phyloP scores from a whole-genome alignment of 1,140 invertebrate genomes.

The Hylaeus volcanicus region DNA sequence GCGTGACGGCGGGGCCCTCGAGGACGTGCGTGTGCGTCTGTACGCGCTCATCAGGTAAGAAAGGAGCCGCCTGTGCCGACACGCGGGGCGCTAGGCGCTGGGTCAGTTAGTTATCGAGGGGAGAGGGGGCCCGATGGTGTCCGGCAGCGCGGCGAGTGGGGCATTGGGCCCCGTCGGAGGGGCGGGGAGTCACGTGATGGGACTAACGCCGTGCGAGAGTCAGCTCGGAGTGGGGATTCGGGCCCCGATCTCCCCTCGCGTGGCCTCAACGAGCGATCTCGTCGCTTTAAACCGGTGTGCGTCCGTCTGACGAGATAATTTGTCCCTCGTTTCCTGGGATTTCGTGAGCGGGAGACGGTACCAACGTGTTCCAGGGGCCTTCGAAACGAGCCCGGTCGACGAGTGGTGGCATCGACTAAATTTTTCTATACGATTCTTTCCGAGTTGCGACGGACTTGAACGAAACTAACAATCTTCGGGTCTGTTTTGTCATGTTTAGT shows the following conservation, averaged over 20 bases:
- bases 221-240: constrained; percentile 21
- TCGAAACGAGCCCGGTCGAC: constrained; percentile 6
- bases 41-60: constrained; percentile 78
- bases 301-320: constrained; percentile 79
- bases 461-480: too few relatives aligned
- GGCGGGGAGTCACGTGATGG: constrained; percentile 32
- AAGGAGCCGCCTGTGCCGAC: constrained; percentile 80
- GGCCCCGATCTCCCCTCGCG: constrained; percentile 20
- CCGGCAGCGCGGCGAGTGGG: constrained; percentile 44
- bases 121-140: constrained; percentile 46
- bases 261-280: constrained; percentile 55
- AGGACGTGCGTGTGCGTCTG: constrained; percentile 59
- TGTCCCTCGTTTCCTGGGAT: constrained; percentile 79
- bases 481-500: too few relatives aligned
- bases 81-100: constrained; percentile 79
- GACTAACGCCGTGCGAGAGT: constrained; percentile 17
- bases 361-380: constrained; percentile 14
- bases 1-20: constrained; percentile 58
- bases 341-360: constrained; percentile 63
- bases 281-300: constrained; percentile 68
- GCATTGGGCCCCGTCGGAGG: constrained; percentile 36
- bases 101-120: constrained; percentile 74
- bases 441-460: background rate
- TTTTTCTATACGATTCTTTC: background rate
- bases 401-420: background rate